Base-by-base conservation (phyloP, 2,888 invertebrate genomes). In the Meteorus colon region DNA sequence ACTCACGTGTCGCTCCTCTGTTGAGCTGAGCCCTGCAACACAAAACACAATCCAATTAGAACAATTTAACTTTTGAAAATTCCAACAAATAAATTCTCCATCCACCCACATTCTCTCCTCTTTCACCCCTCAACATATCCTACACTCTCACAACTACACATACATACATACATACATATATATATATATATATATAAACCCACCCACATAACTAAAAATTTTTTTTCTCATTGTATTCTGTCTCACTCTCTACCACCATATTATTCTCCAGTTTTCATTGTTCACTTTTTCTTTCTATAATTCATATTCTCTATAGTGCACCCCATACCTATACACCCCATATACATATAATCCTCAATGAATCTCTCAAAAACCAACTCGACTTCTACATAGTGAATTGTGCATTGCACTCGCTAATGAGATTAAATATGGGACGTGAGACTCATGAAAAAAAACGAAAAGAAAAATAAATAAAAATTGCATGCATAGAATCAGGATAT, bases 1-100 rank as follows among this genome's bases (percentile, higher is more conserved):
- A 93, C 93, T 93, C 90, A 93, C 93, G 90, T 93, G 93, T 91
- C 93, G 90, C 87, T 93, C 93, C 87, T 93, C 93, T 72, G 92
- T 91, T 66, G 93, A 92, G 88, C 92, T 93, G 87, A 93, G 91
- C 89, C 92, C 93, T 92, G 91, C 69, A 90, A 89, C 84, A 86
- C 76, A 85, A 79, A 78, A 81, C 83, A 79, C 77, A 80, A 66
- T 78, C 76, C 77, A 59, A 12, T 19, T 59, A 34, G 34, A 34
- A 31, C 16, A 29, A 29, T 62, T 62, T 60, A 24, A 60, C 14
- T 60, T 62, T 62, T 29, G 4, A 60, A 24, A 16, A 29, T 31
- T 62, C 27, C 16, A 29, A 8, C n/a, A 62, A 29, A 62, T 10
- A 29, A 27, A 2, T n/a, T 29, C 10, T 41, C 10, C 5, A 41